Evolutionary conservation across 2,113 vertebrate species (phyloP), one percentile per base, ranked within the genome.

Genomic region (Phaethornis superciliosus): DNA sequence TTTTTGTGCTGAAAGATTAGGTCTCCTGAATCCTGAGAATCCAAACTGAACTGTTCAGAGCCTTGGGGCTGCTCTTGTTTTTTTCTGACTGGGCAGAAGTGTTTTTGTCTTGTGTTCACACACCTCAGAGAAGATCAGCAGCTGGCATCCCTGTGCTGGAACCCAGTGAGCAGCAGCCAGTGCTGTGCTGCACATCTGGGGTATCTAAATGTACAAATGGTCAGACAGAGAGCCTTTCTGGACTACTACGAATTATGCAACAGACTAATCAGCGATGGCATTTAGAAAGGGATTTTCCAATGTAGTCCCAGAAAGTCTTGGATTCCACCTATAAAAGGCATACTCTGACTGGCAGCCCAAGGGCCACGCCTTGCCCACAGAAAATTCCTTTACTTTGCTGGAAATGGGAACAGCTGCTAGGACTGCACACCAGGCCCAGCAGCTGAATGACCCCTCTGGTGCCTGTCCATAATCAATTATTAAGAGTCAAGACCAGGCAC

Each of bases 321-420:
- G 59, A 72, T 95, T 95, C 93, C 88, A 92, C 52, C 65, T 89
- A 67, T 51, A 71, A 93, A 81, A 81, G 47, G 47, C 64, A 23
- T 88, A 52, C n/a, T 76, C 79, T 94, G 88, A 85, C 84, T 60
- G 63, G 81, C 85, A 85, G 90, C 49, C 79, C 63, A 81, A 94
- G 82, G 69, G 76, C 88, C 60, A 75, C 0, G 24, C 16, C 88
- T 78, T 68, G 40, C 69, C 90, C 72, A 92, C 64, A 88, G 85
- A 95, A 92, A 92, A 92, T 96, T 90, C 88, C 90, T 93, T 82
- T 88, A 68, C 92, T 74, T 85, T 81, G 56, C 88, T 92, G 80
- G 83, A 95, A 95, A 93, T 86, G 77, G 85, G 60, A 88, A 93
- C 94, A 95, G 91, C 90, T 96, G 92, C 80, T 80, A 55, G 32